phyloP scores from a whole-genome alignment of 2,113 vertebrate genomes.

The Trogon surrucura region DNA sequence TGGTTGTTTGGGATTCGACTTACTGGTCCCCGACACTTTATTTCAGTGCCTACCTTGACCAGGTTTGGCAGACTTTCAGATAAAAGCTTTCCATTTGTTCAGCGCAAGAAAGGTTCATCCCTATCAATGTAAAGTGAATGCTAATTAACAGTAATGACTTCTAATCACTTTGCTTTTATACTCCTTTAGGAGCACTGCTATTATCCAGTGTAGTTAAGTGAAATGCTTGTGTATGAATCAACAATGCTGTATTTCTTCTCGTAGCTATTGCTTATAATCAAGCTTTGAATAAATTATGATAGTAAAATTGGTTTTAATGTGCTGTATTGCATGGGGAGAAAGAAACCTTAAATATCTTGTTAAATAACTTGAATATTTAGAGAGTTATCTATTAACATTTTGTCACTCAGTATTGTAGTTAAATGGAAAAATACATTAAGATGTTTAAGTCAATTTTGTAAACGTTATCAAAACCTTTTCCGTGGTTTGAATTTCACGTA shows the following conservation, averaged over 20 bases:
- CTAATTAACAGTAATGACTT: constrained; percentile 83
- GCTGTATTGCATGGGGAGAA: constrained; percentile 52
- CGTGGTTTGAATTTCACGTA: constrained; percentile 18
- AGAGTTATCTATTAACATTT: constrained; percentile 46
- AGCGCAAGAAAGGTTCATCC: constrained; percentile 68
- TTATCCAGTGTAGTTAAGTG: constrained; percentile 79
- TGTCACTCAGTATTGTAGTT: constrained; percentile 44
- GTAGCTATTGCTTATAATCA: constrained; percentile 73
- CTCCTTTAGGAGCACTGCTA: constrained; percentile 77
- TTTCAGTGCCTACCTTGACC: constrained; percentile 71
- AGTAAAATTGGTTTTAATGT: constrained; percentile 75
- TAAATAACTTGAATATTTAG: constrained; percentile 65
- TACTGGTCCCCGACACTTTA: constrained; percentile 63
- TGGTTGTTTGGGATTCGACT: constrained; percentile 66
- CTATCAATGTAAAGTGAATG: constrained; percentile 75
- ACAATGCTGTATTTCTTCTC: constrained; percentile 72
- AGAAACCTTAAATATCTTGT: constrained; percentile 62
- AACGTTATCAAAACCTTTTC: constrained; percentile 52
- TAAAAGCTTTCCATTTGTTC: constrained; percentile 73
- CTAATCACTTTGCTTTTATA: constrained; percentile 82
- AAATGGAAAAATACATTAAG: constrained; percentile 49
- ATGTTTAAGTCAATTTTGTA: constrained; percentile 63
- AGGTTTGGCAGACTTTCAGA: constrained; percentile 72
- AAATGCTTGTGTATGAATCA: constrained; percentile 79
- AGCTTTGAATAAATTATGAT: constrained; percentile 75